Evolutionary conservation across 2,797 vertebrate genomes (phyloP), one percentile per base, ranked within the genome.

Genomic region (Tapera naevia): DNA sequence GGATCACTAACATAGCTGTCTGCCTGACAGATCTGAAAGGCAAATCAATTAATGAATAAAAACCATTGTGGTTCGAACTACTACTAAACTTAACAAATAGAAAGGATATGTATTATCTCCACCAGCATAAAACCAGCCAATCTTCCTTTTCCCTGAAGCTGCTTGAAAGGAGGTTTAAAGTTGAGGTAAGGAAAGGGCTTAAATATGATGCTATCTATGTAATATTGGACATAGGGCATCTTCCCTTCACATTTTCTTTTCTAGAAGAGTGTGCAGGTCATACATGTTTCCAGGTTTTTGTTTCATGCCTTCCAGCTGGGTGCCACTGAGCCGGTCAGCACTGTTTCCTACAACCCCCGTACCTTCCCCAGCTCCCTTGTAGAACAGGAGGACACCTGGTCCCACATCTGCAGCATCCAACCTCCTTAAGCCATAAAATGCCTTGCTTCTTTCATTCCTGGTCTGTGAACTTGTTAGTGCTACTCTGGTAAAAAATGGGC

Each of bases 1-100:
- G 57, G 64, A 45, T 75, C 89, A n/a, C 84, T 57, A 57, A 87
- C 35, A 14, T 39, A 67, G 57, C 25, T 11, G 5, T 53, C 76
- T 81, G 21, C 46, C 93, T 71, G 80, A 72, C 69, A 72, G 65
- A 37, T 80, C 61, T 94, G 73, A 88, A 92, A 88, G 64, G 64
- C 56, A 91, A 86, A 88, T 90, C 54, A 18, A 93, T 37, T 86
- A 30, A 21, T 74, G 62, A 93, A 92, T 94, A 92, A 91, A 93
- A 69, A 25, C 51, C 33, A 12, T 43, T 22, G 61, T 28, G 56
- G 39, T 93, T 94, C 58, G 75, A 92, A 67, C 69, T 62, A 39
- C 78, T 94, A 53, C 46, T 61, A 46, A 85, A 51, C 24, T 93
- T 88, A 70, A 74, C 66, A 71, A 94, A 70, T 25, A 64, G 64